phyloP scores from a whole-genome alignment of 1,140 invertebrate genomes.

The Drosophila pruinosa region DNA sequence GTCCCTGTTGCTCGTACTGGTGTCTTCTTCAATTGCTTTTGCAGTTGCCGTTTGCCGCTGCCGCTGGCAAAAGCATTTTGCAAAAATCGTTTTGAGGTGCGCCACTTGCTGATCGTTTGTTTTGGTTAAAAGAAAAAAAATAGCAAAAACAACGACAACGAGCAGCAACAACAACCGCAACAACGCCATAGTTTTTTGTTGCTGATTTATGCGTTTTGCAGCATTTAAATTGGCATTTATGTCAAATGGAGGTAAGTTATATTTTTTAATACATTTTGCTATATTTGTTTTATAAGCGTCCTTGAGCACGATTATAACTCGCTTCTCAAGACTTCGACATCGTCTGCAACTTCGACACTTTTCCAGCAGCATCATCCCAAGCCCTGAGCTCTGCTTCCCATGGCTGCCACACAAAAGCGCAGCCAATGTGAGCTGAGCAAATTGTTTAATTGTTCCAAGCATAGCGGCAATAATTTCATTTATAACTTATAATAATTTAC shows the following conservation, averaged over 20 bases:
- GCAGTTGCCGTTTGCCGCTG: constrained; percentile 13
- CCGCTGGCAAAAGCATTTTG: constrained; percentile 47
- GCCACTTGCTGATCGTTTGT: constrained; percentile 77
- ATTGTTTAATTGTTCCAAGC: constrained; percentile 59
- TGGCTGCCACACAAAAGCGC: constrained; percentile 38
- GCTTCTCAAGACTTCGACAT: constrained; percentile 48
- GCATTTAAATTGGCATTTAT: constrained; percentile 81
- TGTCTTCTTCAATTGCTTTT: constrained; percentile 1
- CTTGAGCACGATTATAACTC: constrained; percentile 57
- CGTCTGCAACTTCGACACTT: constrained; percentile 53
- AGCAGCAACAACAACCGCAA: constrained; percentile 2
- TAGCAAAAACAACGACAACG: constrained; percentile 49
- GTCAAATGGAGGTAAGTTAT: constrained; percentile 75
- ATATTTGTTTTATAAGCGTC: constrained; percentile 76
- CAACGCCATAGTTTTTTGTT: constrained; percentile 32
- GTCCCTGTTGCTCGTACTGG: constrained; percentile 25
- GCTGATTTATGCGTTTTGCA: constrained; percentile 78
- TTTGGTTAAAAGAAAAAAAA: constrained; percentile 30
- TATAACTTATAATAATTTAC: background rate
- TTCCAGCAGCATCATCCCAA: constrained; percentile 44
- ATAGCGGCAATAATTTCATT: constrained; percentile 19
- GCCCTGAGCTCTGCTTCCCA: constrained; percentile 56
- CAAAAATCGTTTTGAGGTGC: constrained; percentile 72
- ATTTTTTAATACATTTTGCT: constrained; percentile 77
- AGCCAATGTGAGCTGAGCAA: constrained; percentile 33